Evolutionary conservation across 2,888 invertebrate genomes (phyloP), one percentile per base, ranked within the genome.

Genomic region (Gnatocerus cornutus): DNA sequence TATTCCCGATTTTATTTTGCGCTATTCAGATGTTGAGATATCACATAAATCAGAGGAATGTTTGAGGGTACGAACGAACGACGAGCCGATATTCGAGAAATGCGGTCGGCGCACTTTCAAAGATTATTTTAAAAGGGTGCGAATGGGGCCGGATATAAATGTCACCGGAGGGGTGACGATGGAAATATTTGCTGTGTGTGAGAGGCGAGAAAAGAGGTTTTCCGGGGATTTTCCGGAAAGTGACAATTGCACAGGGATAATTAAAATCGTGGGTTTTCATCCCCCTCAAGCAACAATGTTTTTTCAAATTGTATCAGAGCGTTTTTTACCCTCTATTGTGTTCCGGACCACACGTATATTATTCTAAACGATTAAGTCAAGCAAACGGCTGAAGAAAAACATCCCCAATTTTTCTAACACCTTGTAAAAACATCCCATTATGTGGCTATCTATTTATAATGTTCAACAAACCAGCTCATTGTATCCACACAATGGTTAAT

Each of bases 341-440:
- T 39, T 43, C 48, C 43, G 8, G 48, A 68, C 63, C 56, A 63
- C 68, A 68, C 62, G 33, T 62, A 48, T 69, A 69, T 69, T 69
- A 69, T 69, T 69, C 65, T 66, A 69, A 69, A 29, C 69, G 69
- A 65, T 69, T 69, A 69, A 69, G 65, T 69, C 55, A 61, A 41
- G 46, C 37, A 33, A 58, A 58, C 30, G 13, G 45, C 45, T 30
- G 43, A 69, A 68, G 50, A 55, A 69, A 69, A 69, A 61, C 69
- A 69, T 46, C 69, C 76, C 72, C 76, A 73, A 73, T 72, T 69
- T 77, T 74, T 74, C 75, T 75, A 80, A 83, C 83, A 82, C 82
- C 80, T 80, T 82, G 78, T 81, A 77, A 82, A 81, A 83, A 83
- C 83, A 83, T 82, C 82, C 82, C 79, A 80, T 81, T 83, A 82